Evolutionary conservation across 2,113 vertebrate species (phyloP).

Genomic region (Tringa solitaria): DNA sequence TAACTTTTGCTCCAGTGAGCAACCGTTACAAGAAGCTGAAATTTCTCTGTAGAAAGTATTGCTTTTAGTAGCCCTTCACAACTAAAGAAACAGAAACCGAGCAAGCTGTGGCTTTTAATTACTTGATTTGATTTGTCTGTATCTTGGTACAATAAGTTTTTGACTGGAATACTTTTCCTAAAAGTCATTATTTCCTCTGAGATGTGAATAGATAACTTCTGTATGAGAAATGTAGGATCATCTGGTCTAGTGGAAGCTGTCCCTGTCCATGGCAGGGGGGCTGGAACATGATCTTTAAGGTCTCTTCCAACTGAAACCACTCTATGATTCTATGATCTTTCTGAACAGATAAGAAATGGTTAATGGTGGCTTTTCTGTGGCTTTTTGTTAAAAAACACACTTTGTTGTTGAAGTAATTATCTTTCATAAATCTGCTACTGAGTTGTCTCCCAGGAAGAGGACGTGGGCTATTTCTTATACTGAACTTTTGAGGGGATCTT

Average conservation of each 20-base stretch:
- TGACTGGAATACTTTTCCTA: background rate
- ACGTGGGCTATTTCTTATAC: background rate
- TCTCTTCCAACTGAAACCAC: no score
- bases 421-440: background rate
- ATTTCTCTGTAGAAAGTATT: background rate
- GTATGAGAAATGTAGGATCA: background rate
- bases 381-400: background rate
- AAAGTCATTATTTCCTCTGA: background rate
- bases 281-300: no score
- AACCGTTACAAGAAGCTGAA: background rate
- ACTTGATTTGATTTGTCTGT: background rate
- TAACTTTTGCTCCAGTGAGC: background rate
- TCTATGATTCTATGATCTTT: background rate
- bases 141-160: background rate
- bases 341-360: background rate
- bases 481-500: background rate
- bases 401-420: background rate
- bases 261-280: no score
- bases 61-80: background rate
- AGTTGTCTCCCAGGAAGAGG: background rate
- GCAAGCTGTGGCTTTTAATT: background rate
- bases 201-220: background rate
- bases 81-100: background rate
- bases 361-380: background rate
- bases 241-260: no score